Evolutionary conservation across 2,113 vertebrate genomes (phyloP).

Genomic region (Sapajus apella): DNA sequence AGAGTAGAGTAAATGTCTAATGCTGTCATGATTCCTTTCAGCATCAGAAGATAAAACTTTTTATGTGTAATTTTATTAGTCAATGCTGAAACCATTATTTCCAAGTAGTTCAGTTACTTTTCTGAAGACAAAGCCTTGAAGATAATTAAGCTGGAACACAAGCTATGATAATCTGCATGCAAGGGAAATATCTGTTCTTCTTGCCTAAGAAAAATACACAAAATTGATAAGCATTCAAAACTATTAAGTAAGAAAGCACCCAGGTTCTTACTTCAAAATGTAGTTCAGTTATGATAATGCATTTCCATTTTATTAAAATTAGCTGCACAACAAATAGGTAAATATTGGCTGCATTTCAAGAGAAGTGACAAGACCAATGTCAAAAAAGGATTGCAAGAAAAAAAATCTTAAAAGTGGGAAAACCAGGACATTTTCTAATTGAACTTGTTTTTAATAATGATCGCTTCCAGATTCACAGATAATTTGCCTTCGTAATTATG

Average conservation of each 20-base stretch:
- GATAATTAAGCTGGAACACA: conserved; percentile 5
- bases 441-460: conserved; percentile 7
- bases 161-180: background rate
- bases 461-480: background rate
- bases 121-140: conserved; percentile 29
- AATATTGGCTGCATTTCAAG: background rate
- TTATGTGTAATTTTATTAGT: background rate
- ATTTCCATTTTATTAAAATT: conserved; percentile 17
- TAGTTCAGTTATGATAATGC: background rate
- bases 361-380: background rate
- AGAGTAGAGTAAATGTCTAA: background rate
- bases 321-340: background rate
- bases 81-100: background rate
- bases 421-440: background rate
- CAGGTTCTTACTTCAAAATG: background rate
- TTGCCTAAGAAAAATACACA: background rate
- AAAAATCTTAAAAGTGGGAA: background rate
- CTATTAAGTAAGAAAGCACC: background rate
- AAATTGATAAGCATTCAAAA: background rate
- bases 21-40: background rate
- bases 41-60: background rate
- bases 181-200: background rate
- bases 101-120: conserved; percentile 38
- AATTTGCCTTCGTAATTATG: conserved; percentile 8
- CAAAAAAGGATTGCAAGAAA: background rate